phyloP scores from a whole-genome alignment of 2,797 vertebrate genomes.

The Tamandua tetradactyla region DNA sequence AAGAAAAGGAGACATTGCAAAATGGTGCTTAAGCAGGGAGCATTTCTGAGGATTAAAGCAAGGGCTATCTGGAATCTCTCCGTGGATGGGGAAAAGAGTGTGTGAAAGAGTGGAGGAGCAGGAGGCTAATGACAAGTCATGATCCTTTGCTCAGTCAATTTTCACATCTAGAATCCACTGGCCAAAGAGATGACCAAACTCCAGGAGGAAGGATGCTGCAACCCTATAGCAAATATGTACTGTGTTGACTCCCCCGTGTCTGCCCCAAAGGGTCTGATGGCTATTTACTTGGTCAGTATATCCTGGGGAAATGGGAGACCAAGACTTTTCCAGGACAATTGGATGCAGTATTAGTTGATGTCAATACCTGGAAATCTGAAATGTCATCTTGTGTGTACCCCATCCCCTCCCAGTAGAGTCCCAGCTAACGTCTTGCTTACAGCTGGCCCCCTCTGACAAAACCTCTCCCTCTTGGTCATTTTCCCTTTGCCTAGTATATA shows the following conservation, averaged over 20 bases:
- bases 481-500: no score
- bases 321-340: not conserved
- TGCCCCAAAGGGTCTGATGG: not conserved
- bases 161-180: not conserved
- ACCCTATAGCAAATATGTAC: not conserved
- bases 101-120: not conserved
- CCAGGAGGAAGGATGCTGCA: not conserved
- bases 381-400: not conserved
- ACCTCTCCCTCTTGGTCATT: no score
- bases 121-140: not conserved
- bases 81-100: not conserved
- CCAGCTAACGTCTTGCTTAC: no score
- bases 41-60: not conserved
- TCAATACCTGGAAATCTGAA: not conserved
- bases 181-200: not conserved
- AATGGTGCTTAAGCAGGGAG: not conserved
- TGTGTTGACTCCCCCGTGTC: not conserved
- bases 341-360: not conserved
- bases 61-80: not conserved
- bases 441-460: no score
- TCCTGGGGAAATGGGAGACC: not conserved
- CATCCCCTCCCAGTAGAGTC: no score
- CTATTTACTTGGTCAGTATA: not conserved
- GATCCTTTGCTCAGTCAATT: not conserved
- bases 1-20: not conserved